Evolutionary conservation across 2,888 invertebrate genomes (phyloP), one percentile per base, ranked within the genome.

Genomic region (Eristalinus sepulchralis): DNA sequence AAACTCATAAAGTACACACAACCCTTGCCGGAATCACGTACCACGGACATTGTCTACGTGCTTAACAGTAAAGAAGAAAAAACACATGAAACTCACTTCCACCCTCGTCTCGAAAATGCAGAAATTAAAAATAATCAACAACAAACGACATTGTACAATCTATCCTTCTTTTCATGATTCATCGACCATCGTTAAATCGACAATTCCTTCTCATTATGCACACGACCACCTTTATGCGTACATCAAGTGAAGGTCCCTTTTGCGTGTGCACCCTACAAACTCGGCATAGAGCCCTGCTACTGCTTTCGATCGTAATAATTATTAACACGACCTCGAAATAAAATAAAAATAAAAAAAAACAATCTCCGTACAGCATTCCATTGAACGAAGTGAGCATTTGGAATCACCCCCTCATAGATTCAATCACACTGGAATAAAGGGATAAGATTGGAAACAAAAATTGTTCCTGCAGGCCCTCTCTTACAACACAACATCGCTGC

Each of bases 181-280:
- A 78, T 83, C 70, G 86, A 79, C 83, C 86, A 72, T 75, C 55
- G 75, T 75, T 83, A 75, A 86, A 79, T 85, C 82, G 71, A 60
- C 85, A 77, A 82, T 83, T 75, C 83, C 53, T 79, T n/a, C 78
- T 86, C 75, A 86, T 86, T 86, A 86, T 83, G 67, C 86, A 86
- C 83, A 83, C 83, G 83, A 86, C 83, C 83, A 72, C 86, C 83
- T 86, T 86, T 70, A 17, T 47, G 34, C 78, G 39, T 36, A 67
- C 36, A 20, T 17, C 76, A 31, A 57, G 20, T 22, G 57, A 55
- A 27, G 34, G 33, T 47, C 47, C n/a, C 39, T 39, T 39, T 39
- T 39, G 39, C 39, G 39, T 39, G 39, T 39, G 13, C 39, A 39
- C 39, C 17, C 47, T 17, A 17, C 17, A 47, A 17, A 17, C 33